Conservation (phyloP, 2,113 vertebrate genomes). For the Synodontis membranacea region DNA sequence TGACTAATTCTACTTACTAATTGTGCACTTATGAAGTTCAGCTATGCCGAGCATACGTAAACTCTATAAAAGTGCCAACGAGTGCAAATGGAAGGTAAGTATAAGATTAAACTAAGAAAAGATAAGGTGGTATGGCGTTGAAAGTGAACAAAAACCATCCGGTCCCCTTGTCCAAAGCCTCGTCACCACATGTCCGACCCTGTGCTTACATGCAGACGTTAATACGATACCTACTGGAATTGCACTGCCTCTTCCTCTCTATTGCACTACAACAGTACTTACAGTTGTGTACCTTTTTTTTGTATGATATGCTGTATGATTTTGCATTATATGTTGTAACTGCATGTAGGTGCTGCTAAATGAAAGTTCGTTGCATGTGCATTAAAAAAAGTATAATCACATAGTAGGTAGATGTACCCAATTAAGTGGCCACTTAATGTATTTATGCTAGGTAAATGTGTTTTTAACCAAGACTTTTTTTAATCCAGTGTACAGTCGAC, state of each 20-base stretch:
- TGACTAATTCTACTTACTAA: neutral
- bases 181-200: neutral
- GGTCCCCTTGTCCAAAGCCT: neutral
- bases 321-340: neutral
- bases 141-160: neutral
- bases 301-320: neutral
- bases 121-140: neutral
- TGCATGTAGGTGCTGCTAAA: neutral
- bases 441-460: neutral
- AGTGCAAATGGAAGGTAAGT: neutral
- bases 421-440: neutral
- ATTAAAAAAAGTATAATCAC: neutral
- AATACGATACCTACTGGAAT: neutral
- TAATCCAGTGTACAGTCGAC: no score
- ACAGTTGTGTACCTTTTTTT: neutral
- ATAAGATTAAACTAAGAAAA: neutral
- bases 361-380: neutral
- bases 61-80: neutral
- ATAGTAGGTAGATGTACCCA: neutral
- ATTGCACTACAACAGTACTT: neutral
- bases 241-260: neutral
- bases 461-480: neutral
- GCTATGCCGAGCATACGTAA: neutral
- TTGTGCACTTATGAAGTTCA: neutral
- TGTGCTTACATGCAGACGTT: neutral